Evolutionary conservation across 2,113 vertebrate species (phyloP), one percentile per base, ranked within the genome.

Genomic region (Crotalus tigris): DNA sequence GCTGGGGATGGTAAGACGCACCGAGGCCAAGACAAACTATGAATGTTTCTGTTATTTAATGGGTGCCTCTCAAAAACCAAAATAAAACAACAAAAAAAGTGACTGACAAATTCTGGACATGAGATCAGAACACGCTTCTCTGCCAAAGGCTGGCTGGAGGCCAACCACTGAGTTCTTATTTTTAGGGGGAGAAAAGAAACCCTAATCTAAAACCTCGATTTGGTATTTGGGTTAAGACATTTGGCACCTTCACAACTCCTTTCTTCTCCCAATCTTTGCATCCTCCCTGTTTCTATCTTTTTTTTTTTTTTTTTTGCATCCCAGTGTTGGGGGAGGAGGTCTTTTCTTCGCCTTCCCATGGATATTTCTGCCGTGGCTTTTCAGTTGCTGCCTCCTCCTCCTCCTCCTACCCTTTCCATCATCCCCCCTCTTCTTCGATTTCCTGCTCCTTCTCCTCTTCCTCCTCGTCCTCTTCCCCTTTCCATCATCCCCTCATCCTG

Each of bases 21-120:
- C 96, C 44, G 90, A 91, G 96, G 94, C 97, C 97, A 98, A 98
- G 96, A 97, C 94, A 97, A 97, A 98, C 97, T 97, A 95, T 94
- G 96, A 96, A 97, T 92, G 51, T 49, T 94, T 96, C 94, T 95
- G 96, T 96, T 97, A 97, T 96, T 96, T 97, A 97, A 92, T 95
- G 96, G 96, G 39, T 96, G 96, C 94, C 94, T 97, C 92, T 81
- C 93, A 88, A 88, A 96, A 97, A 55, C 0, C 3, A 44, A 44
- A 44, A 44, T 44, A 44, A 44, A 44, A 0, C 39, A 55, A 58
- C 4, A 64, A 29, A 29, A 10, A 0, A 24, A 59, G 97, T 95
- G 95, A 97, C 94, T 97, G 97, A 98, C 97, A 97, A 97, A 97
- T 96, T 96, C 96, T 97, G 97, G 94, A 97, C 96, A 94, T 91